A percentile compares a stretch with the other conserved stretches of the same genome.
Evolutionary conservation across 2,797 vertebrate genomes (phyloP).

Genomic region (Erpetoichthys calabaricus): DNA sequence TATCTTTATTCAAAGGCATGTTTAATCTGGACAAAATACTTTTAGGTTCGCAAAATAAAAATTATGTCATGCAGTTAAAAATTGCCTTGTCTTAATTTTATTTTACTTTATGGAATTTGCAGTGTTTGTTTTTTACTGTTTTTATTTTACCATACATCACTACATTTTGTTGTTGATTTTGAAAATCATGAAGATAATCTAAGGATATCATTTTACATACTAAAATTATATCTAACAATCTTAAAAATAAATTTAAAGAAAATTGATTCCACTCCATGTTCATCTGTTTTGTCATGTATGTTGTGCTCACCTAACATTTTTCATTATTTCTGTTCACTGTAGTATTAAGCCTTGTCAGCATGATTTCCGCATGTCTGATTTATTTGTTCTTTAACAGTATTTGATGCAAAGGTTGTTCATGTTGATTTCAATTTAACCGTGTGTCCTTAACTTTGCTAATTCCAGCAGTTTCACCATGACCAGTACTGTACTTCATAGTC

Average conservation of each 20-base stretch:
- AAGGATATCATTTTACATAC: background rate
- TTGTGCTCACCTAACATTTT: conserved; percentile 38
- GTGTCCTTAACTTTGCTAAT: background rate
- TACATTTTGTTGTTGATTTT: conserved; percentile 39
- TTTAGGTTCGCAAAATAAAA: too few relatives aligned
- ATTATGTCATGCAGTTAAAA: too few relatives aligned
- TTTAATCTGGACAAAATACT: too few relatives aligned
- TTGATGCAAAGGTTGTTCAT: background rate
- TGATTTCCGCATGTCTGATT: conserved; percentile 48
- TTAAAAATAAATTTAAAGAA: conserved; percentile 12
- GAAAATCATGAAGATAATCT: conserved; percentile 28
- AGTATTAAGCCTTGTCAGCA: conserved; percentile 30
- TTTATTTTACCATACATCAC: conserved; percentile 13
- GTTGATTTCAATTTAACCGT: background rate
- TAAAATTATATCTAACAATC: background rate
- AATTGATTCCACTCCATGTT: conserved; percentile 21
- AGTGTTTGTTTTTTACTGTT: conserved; percentile 12
- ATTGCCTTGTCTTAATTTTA: background rate
- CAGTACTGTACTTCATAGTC: too few relatives aligned
- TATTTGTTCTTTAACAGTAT: conserved; percentile 29
- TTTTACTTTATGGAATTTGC: conserved; percentile 3
- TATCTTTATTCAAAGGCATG: too few relatives aligned
- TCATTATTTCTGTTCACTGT: conserved; percentile 32
- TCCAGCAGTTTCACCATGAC: background rate
- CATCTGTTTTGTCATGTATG: conserved; percentile 35